These are phyloP conservation scores for Wasmannia auropunctata DNA, from an alignment of 1,140 invertebrate species.

Conservation along the genomic window DNA sequence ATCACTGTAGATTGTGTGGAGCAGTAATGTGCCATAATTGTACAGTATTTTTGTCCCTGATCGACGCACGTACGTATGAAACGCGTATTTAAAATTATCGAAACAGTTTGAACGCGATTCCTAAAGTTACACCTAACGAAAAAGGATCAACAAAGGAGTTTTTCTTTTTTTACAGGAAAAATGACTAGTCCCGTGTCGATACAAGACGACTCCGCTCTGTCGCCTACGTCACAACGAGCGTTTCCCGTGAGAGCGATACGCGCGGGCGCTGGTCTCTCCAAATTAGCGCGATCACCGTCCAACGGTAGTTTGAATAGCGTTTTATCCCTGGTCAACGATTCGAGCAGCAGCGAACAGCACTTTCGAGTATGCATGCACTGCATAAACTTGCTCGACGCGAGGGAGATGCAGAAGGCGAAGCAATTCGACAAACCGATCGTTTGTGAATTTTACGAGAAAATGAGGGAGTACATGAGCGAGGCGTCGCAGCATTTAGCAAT, in stretches of 20 bases:
- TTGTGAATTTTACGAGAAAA: conserved; percentile 93
- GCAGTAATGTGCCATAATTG: conserved; percentile 98
- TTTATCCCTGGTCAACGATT: conserved; percentile 84
- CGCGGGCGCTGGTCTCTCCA: conserved; percentile 84
- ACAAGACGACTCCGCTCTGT: conserved; percentile 80
- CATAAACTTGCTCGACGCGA: conserved; percentile 91
- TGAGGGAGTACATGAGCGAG: conserved; percentile 91
- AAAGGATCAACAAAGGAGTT: too few species aligned
- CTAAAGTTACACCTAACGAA: neutral
- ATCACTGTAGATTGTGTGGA: conserved; percentile 98
- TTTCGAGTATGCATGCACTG: conserved; percentile 95
- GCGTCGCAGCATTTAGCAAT: conserved; percentile 91
- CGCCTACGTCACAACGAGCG: conserved; percentile 76
- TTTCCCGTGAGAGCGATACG: conserved; percentile 86
- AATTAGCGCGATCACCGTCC: conserved; percentile 83
- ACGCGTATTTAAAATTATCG: conserved; percentile 18
- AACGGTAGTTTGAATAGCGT: conserved; percentile 85
- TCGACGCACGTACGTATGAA: conserved; percentile 92
- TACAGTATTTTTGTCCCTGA: conserved; percentile 94
- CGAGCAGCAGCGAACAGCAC: conserved; percentile 86
- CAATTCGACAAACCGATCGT: conserved; percentile 92
- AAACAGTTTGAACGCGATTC: conserved; percentile 1
- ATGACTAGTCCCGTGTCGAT: conserved; percentile 86
- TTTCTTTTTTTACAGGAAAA: conserved; percentile 85
- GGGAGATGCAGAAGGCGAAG: conserved; percentile 93